These are phyloP conservation scores for Pterocles gutturalis DNA, from an alignment of 2,113 vertebrate genomes.

Conservation along the genomic window DNA sequence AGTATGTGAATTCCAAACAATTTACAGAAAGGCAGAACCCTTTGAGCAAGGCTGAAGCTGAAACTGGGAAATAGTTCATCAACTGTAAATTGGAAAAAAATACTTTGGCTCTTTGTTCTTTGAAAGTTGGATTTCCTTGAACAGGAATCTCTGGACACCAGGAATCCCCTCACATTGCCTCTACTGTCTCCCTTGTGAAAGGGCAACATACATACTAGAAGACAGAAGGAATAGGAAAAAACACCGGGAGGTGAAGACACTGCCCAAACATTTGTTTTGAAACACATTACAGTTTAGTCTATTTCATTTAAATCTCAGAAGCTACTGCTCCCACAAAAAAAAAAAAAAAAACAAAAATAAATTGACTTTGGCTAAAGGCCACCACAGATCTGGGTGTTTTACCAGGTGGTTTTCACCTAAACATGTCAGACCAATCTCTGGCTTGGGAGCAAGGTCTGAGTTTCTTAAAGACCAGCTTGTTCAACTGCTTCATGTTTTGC, in stretches of 20 bases:
- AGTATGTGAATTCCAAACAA: not conserved
- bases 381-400: not conserved
- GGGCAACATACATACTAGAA: not conserved
- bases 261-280: conserved; percentile 21
- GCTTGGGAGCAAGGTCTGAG: not conserved
- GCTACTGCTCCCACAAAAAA: not conserved
- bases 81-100: not conserved
- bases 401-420: conserved; percentile 27
- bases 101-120: not conserved
- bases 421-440: conserved; percentile 32
- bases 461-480: conserved; percentile 62
- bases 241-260: not conserved
- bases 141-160: not conserved
- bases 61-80: not conserved
- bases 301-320: conserved; percentile 22
- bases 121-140: not conserved
- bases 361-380: not conserved
- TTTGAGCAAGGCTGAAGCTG: not conserved
- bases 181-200: not conserved
- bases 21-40: not conserved
- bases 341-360: conserved; percentile 29
- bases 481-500: conserved; percentile 20
- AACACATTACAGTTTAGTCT: not conserved
- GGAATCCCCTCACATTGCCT: not conserved
- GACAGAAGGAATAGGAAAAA: not conserved